phyloP scores from a whole-genome alignment of 2,797 vertebrate genomes.

The Chelidonichthys spinosus region DNA sequence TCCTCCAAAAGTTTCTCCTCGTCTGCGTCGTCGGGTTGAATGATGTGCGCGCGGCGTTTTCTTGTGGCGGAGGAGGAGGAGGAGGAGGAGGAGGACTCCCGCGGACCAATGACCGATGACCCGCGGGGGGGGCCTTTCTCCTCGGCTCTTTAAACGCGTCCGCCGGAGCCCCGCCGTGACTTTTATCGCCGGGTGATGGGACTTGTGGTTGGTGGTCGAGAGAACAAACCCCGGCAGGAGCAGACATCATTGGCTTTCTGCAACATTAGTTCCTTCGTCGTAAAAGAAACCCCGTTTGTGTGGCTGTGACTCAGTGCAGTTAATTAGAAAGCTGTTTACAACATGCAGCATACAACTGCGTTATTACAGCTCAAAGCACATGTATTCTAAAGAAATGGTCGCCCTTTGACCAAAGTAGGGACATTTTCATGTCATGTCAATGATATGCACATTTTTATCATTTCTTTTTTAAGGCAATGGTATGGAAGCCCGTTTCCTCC shows the following conservation, averaged over 20 bases:
- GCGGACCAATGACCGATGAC: conserved; percentile 55
- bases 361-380: too few species aligned
- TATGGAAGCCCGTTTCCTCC: too few species aligned
- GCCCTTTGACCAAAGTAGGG: too few species aligned
- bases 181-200: background rate
- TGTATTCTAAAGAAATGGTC: too few species aligned
- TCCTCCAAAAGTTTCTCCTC: conserved; percentile 41
- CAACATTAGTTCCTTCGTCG: conserved; percentile 10
- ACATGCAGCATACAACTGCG: too few species aligned
- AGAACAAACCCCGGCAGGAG: conserved; percentile 13
- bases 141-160: too few species aligned
- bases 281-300: background rate
- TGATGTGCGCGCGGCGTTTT: conserved; percentile 29
- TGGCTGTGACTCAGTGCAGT: background rate
- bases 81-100: conserved; percentile 38
- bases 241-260: conserved; percentile 21
- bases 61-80: conserved; percentile 46
- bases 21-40: conserved; percentile 39
- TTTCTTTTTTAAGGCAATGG: too few species aligned
- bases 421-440: too few species aligned
- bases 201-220: conserved; percentile 17
- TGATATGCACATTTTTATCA: too few species aligned
- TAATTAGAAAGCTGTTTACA: background rate
- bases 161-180: background rate
- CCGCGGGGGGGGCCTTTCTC: conserved; percentile 1